These are phyloP conservation scores for Tribolium castaneum DNA, from an alignment of 1,140 invertebrate species.

Conservation along the genomic window DNA sequence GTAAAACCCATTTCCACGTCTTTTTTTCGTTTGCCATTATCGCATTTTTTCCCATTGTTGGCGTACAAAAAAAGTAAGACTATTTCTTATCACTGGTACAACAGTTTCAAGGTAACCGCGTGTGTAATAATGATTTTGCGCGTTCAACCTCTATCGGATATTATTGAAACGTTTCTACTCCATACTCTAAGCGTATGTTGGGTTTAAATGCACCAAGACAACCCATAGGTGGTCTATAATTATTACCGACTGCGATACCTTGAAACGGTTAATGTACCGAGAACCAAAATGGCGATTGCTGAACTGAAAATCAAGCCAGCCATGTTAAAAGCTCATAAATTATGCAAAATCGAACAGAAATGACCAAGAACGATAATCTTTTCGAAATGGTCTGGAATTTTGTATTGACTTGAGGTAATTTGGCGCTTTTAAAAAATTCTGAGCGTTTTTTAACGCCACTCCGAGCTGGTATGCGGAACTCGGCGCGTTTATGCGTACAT, in stretches of 20 bases:
- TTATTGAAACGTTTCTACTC: slow-evolving; percentile 12
- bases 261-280: neutral
- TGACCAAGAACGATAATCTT: neutral
- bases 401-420: neutral
- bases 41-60: neutral
- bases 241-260: neutral
- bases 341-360: neutral
- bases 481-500: neutral
- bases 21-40: neutral
- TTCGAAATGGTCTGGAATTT: neutral
- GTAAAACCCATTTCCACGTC: neutral
- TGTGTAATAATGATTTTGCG: slow-evolving; percentile 21
- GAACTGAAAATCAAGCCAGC: neutral
- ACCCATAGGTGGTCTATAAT: neutral
- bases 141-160: slow-evolving; percentile 12
- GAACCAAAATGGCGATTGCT: neutral
- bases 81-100: slow-evolving; percentile 22
- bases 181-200: neutral
- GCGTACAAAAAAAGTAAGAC: slow-evolving; percentile 16
- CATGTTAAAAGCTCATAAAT: neutral
- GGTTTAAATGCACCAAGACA: neutral
- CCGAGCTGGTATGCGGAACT: neutral
- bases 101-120: slow-evolving; percentile 32
- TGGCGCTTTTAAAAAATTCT: neutral
- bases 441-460: neutral